Evolutionary conservation across 2,888 invertebrate genomes (phyloP).

Genomic region (Athalia rosae): DNA sequence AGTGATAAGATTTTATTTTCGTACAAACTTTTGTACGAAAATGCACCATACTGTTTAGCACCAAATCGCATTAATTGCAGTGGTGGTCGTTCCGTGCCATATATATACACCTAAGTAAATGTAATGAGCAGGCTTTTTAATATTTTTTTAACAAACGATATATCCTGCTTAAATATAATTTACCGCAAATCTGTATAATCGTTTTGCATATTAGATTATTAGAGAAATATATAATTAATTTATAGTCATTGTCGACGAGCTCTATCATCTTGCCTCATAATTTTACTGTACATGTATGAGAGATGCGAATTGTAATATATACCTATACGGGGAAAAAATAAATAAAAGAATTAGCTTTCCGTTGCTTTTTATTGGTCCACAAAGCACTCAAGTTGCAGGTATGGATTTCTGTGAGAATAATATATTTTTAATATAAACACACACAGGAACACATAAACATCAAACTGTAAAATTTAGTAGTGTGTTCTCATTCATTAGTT

Average conservation of each 20-base stretch:
- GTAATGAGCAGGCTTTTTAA: not conserved
- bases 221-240: not conserved
- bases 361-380: too few relatives aligned
- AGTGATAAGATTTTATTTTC: constrained; percentile 23
- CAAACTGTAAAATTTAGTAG: not conserved
- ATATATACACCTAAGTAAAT: constrained; percentile 12
- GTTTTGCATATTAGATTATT: constrained; percentile 29
- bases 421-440: not conserved
- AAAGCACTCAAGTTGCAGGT: too few relatives aligned
- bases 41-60: constrained; percentile 37
- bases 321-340: constrained; percentile 1
- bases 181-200: not conserved
- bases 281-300: constrained; percentile 23
- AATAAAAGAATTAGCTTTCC: not conserved
- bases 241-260: constrained; percentile 17
- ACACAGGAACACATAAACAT: not conserved
- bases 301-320: constrained; percentile 33
- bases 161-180: constrained; percentile 15
- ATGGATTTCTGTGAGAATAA: not conserved
- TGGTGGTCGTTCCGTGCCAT: constrained; percentile 34
- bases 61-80: constrained; percentile 28
- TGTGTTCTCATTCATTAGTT: not conserved
- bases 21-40: not conserved
- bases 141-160: not conserved
- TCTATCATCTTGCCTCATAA: constrained; percentile 32